These are phyloP conservation scores for Sebastes kiyomatsui DNA, from an alignment of 2,797 vertebrate species.

Conservation along the genomic window DNA sequence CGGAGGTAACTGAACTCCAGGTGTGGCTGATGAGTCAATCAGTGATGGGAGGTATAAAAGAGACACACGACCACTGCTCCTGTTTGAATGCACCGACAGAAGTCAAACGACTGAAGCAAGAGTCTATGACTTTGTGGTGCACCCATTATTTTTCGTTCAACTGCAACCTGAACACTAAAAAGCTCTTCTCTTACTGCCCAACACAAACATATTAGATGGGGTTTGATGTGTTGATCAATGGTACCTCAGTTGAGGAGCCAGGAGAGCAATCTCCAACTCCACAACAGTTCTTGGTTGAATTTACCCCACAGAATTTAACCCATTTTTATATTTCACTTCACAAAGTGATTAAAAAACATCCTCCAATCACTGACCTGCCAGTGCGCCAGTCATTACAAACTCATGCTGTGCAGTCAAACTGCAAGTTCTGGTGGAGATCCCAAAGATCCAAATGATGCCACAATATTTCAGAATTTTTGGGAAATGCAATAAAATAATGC, in stretches of 20 bases:
- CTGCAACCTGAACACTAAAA: neutral
- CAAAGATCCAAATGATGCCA: neutral
- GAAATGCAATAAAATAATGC: neutral
- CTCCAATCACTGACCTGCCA: neutral
- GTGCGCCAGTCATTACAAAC: neutral
- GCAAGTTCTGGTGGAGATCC: neutral
- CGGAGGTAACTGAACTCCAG: neutral
- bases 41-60: neutral
- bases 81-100: neutral
- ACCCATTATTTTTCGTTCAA: neutral
- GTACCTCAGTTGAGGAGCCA: neutral
- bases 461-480: neutral
- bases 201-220: neutral
- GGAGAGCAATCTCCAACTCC: neutral
- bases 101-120: neutral
- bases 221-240: neutral
- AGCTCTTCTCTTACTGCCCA: neutral
- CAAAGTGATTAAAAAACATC: neutral
- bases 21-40: neutral
- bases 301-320: neutral
- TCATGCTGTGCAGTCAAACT: neutral
- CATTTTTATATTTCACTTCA: neutral
- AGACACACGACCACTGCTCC: accelerated
- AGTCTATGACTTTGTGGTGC: neutral
- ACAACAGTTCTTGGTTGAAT: neutral